Base-by-base conservation (phyloP, 2,797 vertebrate genomes). In the Hoplostethus mediterraneus region DNA sequence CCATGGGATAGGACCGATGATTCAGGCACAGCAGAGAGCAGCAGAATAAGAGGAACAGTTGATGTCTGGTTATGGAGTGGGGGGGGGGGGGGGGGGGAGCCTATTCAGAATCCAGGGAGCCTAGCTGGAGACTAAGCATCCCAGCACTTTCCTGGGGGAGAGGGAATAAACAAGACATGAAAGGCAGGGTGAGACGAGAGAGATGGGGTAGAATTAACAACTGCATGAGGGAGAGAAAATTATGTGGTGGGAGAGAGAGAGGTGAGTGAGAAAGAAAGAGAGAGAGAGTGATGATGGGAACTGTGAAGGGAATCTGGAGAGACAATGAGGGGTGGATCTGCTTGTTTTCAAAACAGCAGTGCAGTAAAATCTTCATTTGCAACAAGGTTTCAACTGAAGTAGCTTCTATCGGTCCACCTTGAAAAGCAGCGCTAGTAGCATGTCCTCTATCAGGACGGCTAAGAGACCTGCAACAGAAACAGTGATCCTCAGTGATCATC, bases 1-100 rank as follows among this genome's bases (percentile, higher is more conserved):
- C 60, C 73, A 56, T 53, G 63, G 56, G 76, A 69, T 53, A 71
- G 56, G 16, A 53, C 51, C 25, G 58, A 10, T 63, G 48, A 75
- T 28, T 63, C 44, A 31, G 48, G 9, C 31, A 14, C 38, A 25
- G 67, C 45, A 67, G 36, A 44, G 51, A 38, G 13, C 57, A 47
- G 28, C 40, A 59, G 44, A 38, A 63, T 33, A 71, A 55, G 61
- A 45, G 0, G 30, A 45, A 63, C 21, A 61, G 28, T 44, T 55
- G 31, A 58, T 73, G 33, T 78, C 42, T 28, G n/a, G 13, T 38
- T 62, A 28, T 42, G 47, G 59, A 72, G 38, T 25, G 13, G 21
- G 21, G 54, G 40, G 17, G 3, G 36, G 53, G 40, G 47, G 38
- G 53, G 25, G 16, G 12, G 44, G 21, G n/a, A n/a, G 17, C 45